Conservation (phyloP, 2,797 vertebrate species). For the Cynodonichthys magdalenae region DNA sequence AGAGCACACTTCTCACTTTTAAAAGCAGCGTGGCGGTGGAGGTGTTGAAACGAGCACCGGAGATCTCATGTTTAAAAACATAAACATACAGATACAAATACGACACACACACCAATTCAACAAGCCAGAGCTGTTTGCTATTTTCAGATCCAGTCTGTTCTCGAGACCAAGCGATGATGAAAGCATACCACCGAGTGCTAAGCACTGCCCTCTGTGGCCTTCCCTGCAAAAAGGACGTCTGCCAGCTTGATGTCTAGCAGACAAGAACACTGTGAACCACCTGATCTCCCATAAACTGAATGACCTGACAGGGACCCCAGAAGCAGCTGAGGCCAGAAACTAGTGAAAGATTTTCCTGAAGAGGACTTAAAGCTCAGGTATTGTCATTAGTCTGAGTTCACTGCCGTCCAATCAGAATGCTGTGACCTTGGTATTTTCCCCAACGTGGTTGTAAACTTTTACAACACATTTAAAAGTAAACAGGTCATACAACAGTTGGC, state of each 20-base stretch:
- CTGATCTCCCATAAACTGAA: constrained; percentile 66
- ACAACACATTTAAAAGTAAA: background rate
- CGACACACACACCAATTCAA: constrained; percentile 11
- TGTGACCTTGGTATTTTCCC: background rate
- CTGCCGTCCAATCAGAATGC: background rate
- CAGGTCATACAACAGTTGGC: background rate
- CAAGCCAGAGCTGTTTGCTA: constrained; percentile 48
- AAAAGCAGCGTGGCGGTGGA: constrained; percentile 39
- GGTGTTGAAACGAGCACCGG: constrained; percentile 53
- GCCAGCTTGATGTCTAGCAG: constrained; percentile 61
- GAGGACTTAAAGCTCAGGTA: constrained; percentile 1
- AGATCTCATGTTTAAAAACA: constrained; percentile 48
- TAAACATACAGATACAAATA: constrained; percentile 35
- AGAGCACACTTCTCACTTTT: constrained; percentile 67
- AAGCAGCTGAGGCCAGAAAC: constrained; percentile 66
- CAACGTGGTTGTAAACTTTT: background rate
- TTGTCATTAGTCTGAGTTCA: background rate
- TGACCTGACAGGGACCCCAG: constrained; percentile 66
- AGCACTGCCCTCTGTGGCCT: constrained; percentile 64
- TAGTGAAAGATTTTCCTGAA: constrained; percentile 51
- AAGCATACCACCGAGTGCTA: constrained; percentile 71
- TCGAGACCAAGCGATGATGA: constrained; percentile 65
- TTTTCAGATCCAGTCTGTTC: constrained; percentile 61
- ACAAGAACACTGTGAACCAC: constrained; percentile 75
- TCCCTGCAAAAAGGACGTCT: constrained; percentile 57